Conservation (phyloP, 53 echinoderm and acorn worm genomes). For the Antedon mediterranea region DNA sequence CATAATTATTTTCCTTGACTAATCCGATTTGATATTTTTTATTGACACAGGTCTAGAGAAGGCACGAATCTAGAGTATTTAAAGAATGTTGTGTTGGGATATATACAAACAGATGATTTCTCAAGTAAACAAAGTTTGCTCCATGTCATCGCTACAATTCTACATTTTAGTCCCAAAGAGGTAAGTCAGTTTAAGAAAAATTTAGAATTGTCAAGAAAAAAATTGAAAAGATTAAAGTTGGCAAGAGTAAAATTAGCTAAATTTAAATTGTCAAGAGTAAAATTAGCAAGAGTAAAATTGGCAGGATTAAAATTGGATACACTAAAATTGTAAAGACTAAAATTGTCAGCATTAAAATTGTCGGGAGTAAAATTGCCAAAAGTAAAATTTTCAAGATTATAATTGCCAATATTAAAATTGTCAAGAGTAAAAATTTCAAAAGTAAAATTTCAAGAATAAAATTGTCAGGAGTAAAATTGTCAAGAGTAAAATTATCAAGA, state of each 20-base stretch:
- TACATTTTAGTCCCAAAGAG: conserved; percentile 87
- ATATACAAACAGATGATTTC: conserved; percentile 70
- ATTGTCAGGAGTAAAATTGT: too few species aligned
- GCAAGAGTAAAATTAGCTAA: not conserved
- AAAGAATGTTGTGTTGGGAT: conserved; percentile 87
- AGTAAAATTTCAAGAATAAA: too few species aligned
- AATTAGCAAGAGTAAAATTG: too few species aligned
- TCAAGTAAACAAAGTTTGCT: conserved; percentile 78
- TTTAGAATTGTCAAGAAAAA: not conserved
- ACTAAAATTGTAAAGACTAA: too few species aligned
- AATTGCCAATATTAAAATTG: too few species aligned
- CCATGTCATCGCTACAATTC: conserved; percentile 73
- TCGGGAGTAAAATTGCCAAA: too few species aligned
- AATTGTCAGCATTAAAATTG: too few species aligned
- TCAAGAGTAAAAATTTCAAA: too few species aligned
- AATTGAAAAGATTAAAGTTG: not conserved
- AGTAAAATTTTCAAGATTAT: too few species aligned
- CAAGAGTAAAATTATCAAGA: too few species aligned
- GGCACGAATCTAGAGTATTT: conserved; percentile 90
- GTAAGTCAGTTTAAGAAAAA: conserved; percentile 15
- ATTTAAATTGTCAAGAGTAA: not conserved
- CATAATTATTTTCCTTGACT: too few species aligned
- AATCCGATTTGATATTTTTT: not conserved
- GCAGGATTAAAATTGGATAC: too few species aligned
- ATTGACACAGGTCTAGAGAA: conserved; percentile 54